Base-by-base conservation (phyloP, 2,113 vertebrate species). In the Platysternon megacephalum region DNA sequence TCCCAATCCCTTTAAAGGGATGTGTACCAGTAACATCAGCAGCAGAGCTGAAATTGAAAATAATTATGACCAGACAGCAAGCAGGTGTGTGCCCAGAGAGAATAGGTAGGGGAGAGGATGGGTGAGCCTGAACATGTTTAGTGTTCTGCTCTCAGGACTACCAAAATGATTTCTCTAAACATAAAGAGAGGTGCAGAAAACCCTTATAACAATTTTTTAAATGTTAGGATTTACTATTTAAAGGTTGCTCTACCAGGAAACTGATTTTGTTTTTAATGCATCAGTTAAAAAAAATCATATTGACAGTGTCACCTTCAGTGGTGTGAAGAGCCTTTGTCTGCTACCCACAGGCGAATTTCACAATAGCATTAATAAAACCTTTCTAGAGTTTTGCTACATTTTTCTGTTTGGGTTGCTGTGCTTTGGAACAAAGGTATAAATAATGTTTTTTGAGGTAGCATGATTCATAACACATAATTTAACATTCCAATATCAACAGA, bases 401-500 rank as follows among this genome's bases (percentile, higher is more conserved):
- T 93, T 95, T 94, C 87, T 94, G 65, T 94, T 97, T 94, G 93
- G 51, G 58, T 58, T 94, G 44, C 83, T 91, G 82, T 91, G 86
- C 11, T 0, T 32, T 81, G 55, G 58, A 51, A 97, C 87, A 97
- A 92, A 42, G 81, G 84, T 85, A 89, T 68, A 91, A 97, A 86
- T 48, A 86, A 58, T 88, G 80, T 82, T 96, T 94, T 95, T 91
- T 91, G 96, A 94, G 96, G 94, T 84, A 94, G 89, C 90, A 96
- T 95, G 91, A 95, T 91, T 93, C 65, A 39, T 39, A 72, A n/a
- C 94, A 76, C 82, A 95, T 93, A 95, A 91, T 95, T 24, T 93
- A 74, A 87, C 2, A 48, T 95, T 98, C 96, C 97, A 97, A 95
- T 49, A 96, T 91, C 94, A 97, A 96, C 93, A 97, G 86, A 93